phyloP scores from a whole-genome alignment of 2,888 invertebrate species.

The Drosophila diplacantha region DNA sequence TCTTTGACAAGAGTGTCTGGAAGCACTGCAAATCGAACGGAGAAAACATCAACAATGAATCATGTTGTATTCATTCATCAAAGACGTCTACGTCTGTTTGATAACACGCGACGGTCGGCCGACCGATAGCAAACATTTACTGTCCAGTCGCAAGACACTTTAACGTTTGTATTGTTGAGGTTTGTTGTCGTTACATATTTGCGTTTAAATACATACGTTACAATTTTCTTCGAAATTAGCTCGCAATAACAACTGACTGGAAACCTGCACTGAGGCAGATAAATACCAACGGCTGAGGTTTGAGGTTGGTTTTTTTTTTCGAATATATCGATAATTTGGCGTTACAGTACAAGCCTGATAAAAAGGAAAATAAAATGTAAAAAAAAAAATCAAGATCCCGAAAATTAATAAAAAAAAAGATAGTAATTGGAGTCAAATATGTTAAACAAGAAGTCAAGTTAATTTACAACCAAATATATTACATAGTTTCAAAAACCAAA shows the following conservation, averaged over 20 bases:
- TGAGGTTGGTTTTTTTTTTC: conserved; percentile 1
- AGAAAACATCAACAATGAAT: conserved; percentile 35
- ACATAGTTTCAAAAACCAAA: not conserved
- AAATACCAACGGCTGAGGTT: conserved; percentile 2
- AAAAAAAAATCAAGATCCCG: not conserved
- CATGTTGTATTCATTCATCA: conserved; percentile 22
- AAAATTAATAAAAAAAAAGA: too few relatives aligned
- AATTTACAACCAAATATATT: not conserved
- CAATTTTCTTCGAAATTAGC: not conserved
- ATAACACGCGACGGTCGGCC: conserved; percentile 7
- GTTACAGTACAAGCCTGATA: conserved; percentile 1
- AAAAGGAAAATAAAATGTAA: not conserved
- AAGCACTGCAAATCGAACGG: conserved; percentile 18
- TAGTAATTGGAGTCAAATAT: too few relatives aligned
- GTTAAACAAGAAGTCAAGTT: too few relatives aligned
- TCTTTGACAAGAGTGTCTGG: conserved; percentile 18
- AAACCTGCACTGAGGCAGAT: conserved; percentile 15
- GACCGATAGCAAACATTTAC: conserved; percentile 1
- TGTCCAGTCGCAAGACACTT: not conserved
- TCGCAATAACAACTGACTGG: conserved; percentile 23
- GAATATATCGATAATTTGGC: conserved; percentile 15
- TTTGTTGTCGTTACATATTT: conserved; percentile 2
- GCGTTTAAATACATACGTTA: conserved; percentile 21
- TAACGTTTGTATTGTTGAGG: not conserved
- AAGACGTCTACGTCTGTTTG: conserved; percentile 4